A percentile compares a stretch with the other conserved stretches of the same genome.
phyloP scores from a whole-genome alignment of 1,140 invertebrate species.

The Frieseomelitta varia region DNA sequence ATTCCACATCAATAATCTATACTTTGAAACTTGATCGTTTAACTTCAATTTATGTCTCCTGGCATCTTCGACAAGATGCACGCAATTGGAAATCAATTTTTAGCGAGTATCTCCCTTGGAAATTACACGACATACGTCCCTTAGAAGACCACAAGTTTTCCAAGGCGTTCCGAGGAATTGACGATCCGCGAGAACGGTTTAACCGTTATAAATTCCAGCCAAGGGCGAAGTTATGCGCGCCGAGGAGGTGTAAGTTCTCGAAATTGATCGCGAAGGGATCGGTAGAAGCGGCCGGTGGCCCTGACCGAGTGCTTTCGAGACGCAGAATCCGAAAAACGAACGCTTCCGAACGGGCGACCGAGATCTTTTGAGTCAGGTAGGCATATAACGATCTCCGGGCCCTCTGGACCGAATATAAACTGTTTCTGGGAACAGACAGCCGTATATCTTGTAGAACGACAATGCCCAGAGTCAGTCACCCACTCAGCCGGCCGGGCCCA shows the following conservation, averaged over 20 bases:
- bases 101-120: not conserved
- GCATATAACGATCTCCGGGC: conserved; percentile 71
- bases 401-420: conserved; percentile 77
- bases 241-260: conserved; percentile 51
- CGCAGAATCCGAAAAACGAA: conserved; percentile 70
- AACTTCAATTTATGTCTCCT: no score
- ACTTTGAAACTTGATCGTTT: no score
- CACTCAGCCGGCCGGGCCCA: conserved; percentile 73
- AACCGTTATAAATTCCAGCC: conserved; percentile 36
- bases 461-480: conserved; percentile 78
- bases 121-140: not conserved
- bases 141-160: not conserved
- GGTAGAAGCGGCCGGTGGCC: conserved; percentile 33
- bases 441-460: conserved; percentile 81
- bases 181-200: conserved; percentile 20
- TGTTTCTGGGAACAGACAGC: conserved; percentile 79
- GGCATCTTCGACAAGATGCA: not conserved
- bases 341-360: conserved; percentile 63
- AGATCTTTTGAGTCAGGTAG: conserved; percentile 67
- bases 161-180: conserved; percentile 32
- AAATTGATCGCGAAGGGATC: conserved; percentile 50
- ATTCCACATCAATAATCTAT: no score
- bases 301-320: conserved; percentile 72
- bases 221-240: conserved; percentile 23
- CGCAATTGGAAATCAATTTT: not conserved